Evolutionary conservation across 2,888 invertebrate genomes (phyloP), one percentile per base, ranked within the genome.

Genomic region (Abscondita cerata): DNA sequence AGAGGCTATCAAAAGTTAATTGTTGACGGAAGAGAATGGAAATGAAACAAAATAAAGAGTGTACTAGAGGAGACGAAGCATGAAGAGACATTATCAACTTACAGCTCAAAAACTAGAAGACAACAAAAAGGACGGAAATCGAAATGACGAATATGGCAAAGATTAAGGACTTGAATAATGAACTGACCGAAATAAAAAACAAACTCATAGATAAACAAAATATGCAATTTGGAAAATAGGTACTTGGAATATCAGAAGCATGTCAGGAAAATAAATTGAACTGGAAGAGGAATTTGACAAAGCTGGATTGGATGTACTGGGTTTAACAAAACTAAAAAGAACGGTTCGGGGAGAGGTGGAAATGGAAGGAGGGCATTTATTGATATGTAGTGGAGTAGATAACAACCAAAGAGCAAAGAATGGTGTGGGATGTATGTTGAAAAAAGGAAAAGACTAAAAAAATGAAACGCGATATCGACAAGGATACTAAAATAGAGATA

Each of bases 101-200:
- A 20, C 1, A 16, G 33, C 15, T 11, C 33, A 50, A 33, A 50
- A 50, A 31, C 33, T n/a, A n/a, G n/a, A 50, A 2, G 16, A 12
- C 13, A 50, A 12, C 2, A 50, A n/a, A 13, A 47, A 18, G n/a
- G 20, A 25, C 20, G 6, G n/a, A 12, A 25, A 19, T 13, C 20
- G n/a, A 12, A 13, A 47, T 47, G 47, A 47, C 25, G 8, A 47
- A 47, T 12, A 25, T 25, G 25, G 20, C 47, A 47, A 47, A 47
- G 47, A 47, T 13, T 12, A 47, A n/a, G 20, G 12, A 25, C 20
- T 13, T 6, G 20, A 20, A 4, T 1, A 47, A 11, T 1, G n/a
- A 2, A 20, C 8, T 12, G 25, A 47, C 2, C 6, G 18, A n/a
- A 18, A 9, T 13, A 25, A 12, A 18, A 47, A 6, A n/a, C 1